Base-by-base conservation (phyloP, 1,140 invertebrate species). In the Drosophila subobscura region DNA sequence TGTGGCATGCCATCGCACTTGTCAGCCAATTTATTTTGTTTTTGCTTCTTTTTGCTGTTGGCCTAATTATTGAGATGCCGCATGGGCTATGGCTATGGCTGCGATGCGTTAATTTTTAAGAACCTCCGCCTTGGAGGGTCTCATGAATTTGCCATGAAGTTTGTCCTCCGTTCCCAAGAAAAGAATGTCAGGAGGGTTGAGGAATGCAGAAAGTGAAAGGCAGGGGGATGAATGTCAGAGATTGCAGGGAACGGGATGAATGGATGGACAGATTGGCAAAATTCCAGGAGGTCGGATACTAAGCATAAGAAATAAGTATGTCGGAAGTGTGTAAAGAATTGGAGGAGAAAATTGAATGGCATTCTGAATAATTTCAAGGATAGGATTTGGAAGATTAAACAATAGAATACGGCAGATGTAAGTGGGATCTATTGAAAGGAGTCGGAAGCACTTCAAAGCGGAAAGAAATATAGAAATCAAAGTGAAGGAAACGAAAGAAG, bases 1-100 rank as follows among this genome's bases (percentile, higher is more conserved):
- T 58, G 45, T 67, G 58, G 61, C 54, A 65, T 68, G 77, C 58
- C 61, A 65, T 80, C 81, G 81, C 77, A 77, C 67, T 86, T 86
- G 81, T 40, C 77, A 77, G 68, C 72, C 73, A 81, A 86, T 85
- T 85, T 86, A 86, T 85, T 86, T 57, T 41, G 22, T 63, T 44
- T 73, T 65, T 52, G 41, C 63, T 74, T 57, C 40, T 20, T 52
- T 46, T 56, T 68, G 67, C 74, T 85, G 77, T 86, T 76, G 63
- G 63, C 67, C 77, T 75, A 86, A 81, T 85, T 86, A 84, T 77
- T 68, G 54, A 33, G 45, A 25, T 70, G 77, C 67, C 60, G 45
- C 64, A 73, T 27, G 25, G 25, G 16, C 16, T 20, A 20, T 20
- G 16, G 16, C 16, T 20, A 20, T 85, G 72, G 52, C 46, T 55